phyloP scores from a whole-genome alignment of 2,797 vertebrate genomes.

The Myiotriccus ornatus region DNA sequence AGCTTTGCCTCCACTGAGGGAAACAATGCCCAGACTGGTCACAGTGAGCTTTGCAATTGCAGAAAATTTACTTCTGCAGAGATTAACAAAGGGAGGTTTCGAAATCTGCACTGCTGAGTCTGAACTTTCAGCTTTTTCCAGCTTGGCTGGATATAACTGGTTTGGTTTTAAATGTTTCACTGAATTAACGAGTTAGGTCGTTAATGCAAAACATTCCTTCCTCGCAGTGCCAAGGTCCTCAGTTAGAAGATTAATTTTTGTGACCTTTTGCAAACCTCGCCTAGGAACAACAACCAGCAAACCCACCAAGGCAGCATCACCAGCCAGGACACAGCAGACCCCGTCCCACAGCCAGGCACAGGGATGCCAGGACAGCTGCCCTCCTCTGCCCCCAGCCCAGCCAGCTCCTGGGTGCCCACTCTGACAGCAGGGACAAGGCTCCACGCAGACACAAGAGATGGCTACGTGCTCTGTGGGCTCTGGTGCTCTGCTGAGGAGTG shows the following conservation, averaged over 20 bases:
- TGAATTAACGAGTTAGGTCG: constrained; percentile 67
- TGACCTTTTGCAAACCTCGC: constrained; percentile 58
- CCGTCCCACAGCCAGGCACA: rapidly evolving
- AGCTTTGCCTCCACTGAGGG: not conserved
- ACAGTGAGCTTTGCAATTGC: constrained; percentile 44
- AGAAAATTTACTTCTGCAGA: constrained; percentile 57
- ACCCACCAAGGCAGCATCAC: not conserved
- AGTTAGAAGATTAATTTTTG: constrained; percentile 65
- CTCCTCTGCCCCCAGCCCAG: not conserved
- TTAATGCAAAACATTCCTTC: constrained; percentile 66
- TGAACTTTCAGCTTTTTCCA: constrained; percentile 64
- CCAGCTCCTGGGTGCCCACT: not conserved
- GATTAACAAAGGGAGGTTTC: constrained; percentile 65
- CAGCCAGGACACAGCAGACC: not conserved
- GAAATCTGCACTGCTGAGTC: constrained; percentile 55
- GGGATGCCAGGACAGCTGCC: not conserved
- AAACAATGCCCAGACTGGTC: not conserved
- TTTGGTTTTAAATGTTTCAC: constrained; percentile 68
- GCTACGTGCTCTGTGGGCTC: not conserved
- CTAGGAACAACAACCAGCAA: constrained; percentile 43
- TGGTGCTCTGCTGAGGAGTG: not conserved
- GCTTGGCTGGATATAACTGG: constrained; percentile 62
- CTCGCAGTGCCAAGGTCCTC: constrained; percentile 22
- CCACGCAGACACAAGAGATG: not conserved
- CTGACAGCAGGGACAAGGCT: not conserved